Percentiles rank a stretch among this genome's conserved stretches.
Conservation (phyloP, 2,113 vertebrate species). For the Maccullochella peelii region DNA sequence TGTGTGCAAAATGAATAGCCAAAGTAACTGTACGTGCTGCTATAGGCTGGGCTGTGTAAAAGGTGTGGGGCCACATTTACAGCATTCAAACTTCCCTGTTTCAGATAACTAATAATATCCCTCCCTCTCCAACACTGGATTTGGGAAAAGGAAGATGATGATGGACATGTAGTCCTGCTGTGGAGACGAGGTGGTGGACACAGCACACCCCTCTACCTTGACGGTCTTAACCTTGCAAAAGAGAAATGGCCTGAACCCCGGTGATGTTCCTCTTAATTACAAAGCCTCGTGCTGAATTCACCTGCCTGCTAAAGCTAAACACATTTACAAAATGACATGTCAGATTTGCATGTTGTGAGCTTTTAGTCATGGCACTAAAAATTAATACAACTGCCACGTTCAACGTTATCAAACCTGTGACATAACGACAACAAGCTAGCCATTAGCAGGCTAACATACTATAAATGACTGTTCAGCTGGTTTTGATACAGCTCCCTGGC, state of each 20-base stretch:
- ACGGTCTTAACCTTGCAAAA: background rate
- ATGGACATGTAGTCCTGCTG: conserved; percentile 19
- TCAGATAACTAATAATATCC: background rate
- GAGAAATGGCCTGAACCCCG: background rate
- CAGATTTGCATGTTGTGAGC: background rate
- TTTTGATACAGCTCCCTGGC: conserved; percentile 21
- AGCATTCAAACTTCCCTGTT: background rate
- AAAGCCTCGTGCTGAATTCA: background rate
- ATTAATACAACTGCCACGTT: conserved; percentile 39
- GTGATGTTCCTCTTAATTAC: background rate
- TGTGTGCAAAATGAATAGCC: background rate
- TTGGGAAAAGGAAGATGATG: background rate
- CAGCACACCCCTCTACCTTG: background rate
- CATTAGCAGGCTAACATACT: background rate
- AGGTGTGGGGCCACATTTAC: background rate
- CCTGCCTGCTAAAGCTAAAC: background rate
- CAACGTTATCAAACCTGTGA: background rate
- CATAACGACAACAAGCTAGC: background rate
- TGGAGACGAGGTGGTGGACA: conserved; percentile 7
- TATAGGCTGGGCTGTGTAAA: background rate
- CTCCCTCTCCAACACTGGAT: background rate
- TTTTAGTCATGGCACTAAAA: background rate
- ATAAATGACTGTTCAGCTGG: background rate
- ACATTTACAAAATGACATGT: background rate
- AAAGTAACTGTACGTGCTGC: background rate